Conservation (phyloP, 2,113 vertebrate species). For the Podiceps cristatus region DNA sequence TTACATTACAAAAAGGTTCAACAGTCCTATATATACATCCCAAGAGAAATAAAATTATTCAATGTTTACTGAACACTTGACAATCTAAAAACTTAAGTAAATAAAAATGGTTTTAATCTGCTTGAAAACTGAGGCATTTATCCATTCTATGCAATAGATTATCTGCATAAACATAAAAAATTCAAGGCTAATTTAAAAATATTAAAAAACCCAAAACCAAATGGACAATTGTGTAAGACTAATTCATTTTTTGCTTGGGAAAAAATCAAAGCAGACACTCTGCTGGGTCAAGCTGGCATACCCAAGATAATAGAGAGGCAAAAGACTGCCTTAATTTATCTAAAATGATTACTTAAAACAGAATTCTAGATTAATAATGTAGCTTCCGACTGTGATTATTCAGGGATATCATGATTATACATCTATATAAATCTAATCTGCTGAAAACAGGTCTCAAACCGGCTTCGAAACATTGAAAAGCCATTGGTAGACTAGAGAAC, state of each 20-base stretch:
- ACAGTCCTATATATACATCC: not conserved
- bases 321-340: not conserved
- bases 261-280: not conserved
- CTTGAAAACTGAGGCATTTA: not conserved
- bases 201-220: not conserved
- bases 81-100: not conserved
- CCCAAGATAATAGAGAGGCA: not conserved
- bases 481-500: not conserved
- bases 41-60: not conserved
- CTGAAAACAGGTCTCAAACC: not conserved
- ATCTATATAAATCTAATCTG: not conserved
- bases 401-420: not conserved
- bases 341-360: not conserved
- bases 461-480: not conserved
- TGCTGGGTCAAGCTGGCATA: not conserved
- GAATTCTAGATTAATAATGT: not conserved
- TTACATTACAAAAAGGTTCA: not conserved
- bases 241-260: not conserved
- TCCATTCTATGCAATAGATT: not conserved
- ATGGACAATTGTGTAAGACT: not conserved
- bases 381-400: not conserved
- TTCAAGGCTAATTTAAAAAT: not conserved
- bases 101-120: not conserved
- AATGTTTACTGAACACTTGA: not conserved
- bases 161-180: not conserved